Evolutionary conservation across 2,797 vertebrate species (phyloP).

Genomic region (Echeneis naucrates): DNA sequence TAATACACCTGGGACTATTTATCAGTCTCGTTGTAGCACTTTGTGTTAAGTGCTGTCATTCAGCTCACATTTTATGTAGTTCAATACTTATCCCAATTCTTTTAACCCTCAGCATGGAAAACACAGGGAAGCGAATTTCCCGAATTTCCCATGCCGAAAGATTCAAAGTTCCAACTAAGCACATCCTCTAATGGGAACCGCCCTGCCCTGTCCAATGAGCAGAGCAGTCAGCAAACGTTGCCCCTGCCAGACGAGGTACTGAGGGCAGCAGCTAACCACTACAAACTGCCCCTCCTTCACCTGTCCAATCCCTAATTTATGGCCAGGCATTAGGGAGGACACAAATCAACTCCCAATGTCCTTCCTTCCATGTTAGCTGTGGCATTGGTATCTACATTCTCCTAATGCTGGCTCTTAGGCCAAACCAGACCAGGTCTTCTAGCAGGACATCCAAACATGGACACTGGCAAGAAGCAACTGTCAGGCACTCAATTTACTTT

Average conservation of each 20-base stretch:
- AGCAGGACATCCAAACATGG: constrained; percentile 20
- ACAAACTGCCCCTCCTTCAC: constrained; percentile 25
- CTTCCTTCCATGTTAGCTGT: background rate
- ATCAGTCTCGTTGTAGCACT: background rate
- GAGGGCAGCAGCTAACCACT: constrained; percentile 40
- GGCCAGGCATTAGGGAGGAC: constrained; percentile 26
- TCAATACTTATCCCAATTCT: background rate
- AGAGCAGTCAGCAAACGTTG: constrained; percentile 50
- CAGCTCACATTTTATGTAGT: background rate
- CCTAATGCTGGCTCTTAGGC: constrained; percentile 48
- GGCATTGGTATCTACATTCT: constrained; percentile 43
- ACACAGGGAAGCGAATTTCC: constrained; percentile 21
- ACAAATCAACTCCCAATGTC: constrained; percentile 40
- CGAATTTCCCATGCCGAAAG: constrained; percentile 9
- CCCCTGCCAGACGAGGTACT: constrained; percentile 46
- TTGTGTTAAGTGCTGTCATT: background rate
- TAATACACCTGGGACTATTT: background rate
- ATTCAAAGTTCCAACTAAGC: constrained; percentile 35
- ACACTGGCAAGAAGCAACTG: constrained; percentile 19
- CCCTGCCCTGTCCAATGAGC: constrained; percentile 26
- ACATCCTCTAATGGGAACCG: constrained; percentile 20
- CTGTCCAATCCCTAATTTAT: constrained; percentile 25
- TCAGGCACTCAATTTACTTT: constrained; percentile 15
- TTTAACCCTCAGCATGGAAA: background rate
- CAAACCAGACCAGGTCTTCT: constrained; percentile 8